A percentile compares a stretch with the other conserved stretches of the same genome.
phyloP scores from a whole-genome alignment of 2,888 invertebrate genomes.

The Anaspis maculata region DNA sequence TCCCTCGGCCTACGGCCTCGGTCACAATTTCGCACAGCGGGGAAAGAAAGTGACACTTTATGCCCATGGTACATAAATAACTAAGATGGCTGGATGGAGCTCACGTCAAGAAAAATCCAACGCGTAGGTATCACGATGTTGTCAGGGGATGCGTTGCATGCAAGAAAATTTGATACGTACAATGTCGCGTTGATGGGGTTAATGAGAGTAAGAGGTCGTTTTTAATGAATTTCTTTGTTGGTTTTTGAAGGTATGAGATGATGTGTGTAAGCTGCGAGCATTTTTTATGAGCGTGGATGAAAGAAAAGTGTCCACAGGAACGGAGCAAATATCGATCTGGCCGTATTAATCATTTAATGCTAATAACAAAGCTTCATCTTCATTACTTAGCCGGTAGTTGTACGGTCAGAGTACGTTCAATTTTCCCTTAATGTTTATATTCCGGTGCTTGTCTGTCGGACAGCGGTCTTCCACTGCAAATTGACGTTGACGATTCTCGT shows the following conservation, averaged over 20 bases:
- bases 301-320: constrained; percentile 12
- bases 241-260: constrained; percentile 9
- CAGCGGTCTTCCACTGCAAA: constrained; percentile 14
- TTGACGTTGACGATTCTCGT: constrained; percentile 16
- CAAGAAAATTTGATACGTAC: too few relatives aligned
- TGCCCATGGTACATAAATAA: too few relatives aligned
- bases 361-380: constrained; percentile 16
- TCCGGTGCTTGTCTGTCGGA: constrained; percentile 12
- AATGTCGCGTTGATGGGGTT: constrained; percentile 2
- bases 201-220: constrained; percentile 5
- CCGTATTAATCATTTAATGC: constrained; percentile 14
- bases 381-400: constrained; percentile 14
- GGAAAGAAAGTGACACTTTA: too few relatives aligned
- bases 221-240: constrained; percentile 14
- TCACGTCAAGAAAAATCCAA: too few relatives aligned
- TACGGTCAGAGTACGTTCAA: constrained; percentile 13
- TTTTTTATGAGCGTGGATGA: constrained; percentile 8
- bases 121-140: too few relatives aligned
- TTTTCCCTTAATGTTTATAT: constrained; percentile 16
- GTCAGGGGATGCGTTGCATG: too few relatives aligned
- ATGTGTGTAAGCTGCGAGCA: constrained; percentile 9
- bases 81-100: too few relatives aligned
- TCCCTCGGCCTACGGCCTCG: too few relatives aligned
- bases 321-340: constrained; percentile 12
- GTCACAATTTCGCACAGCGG: too few relatives aligned